These are phyloP conservation scores for Ptilonorhynchus violaceus DNA, from an alignment of 2,113 vertebrate species.

Conservation along the genomic window DNA sequence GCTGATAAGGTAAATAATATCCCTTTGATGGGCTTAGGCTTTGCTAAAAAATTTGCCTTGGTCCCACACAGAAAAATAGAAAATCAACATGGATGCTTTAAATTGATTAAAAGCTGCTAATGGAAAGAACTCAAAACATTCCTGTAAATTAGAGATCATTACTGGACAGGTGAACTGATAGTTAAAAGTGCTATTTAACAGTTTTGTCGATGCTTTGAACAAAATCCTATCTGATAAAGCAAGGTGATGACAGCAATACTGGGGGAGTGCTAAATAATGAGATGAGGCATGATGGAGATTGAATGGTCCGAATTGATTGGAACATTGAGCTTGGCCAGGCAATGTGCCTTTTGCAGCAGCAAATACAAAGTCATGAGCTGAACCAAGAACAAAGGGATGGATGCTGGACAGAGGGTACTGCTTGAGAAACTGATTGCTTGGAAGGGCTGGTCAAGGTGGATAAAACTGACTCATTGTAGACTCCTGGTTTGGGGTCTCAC, in stretches of 20 bases:
- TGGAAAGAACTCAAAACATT: conserved; percentile 3
- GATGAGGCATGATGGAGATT: not conserved
- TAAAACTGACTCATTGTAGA: not conserved
- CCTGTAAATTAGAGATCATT: not conserved
- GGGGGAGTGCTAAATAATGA: not conserved
- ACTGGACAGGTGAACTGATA: not conserved
- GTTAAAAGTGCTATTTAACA: not conserved
- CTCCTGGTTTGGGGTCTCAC: not conserved
- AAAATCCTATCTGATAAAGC: not conserved
- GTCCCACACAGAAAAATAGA: not conserved
- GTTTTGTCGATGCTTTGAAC: not conserved
- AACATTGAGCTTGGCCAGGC: not conserved
- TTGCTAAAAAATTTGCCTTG: not conserved
- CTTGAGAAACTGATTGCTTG: rapidly evolving
- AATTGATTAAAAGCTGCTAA: conserved; percentile 29
- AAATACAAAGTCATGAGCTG: not conserved
- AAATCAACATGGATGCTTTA: not conserved
- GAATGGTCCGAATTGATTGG: not conserved
- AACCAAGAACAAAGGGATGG: not conserved
- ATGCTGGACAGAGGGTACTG: not conserved
- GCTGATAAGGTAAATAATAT: not conserved
- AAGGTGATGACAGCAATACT: not conserved
- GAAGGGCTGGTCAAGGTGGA: not conserved
- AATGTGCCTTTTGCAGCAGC: not conserved
- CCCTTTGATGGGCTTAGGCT: not conserved